Conservation (phyloP, 2,797 vertebrate genomes). For the Rhynchotus rufescens region DNA sequence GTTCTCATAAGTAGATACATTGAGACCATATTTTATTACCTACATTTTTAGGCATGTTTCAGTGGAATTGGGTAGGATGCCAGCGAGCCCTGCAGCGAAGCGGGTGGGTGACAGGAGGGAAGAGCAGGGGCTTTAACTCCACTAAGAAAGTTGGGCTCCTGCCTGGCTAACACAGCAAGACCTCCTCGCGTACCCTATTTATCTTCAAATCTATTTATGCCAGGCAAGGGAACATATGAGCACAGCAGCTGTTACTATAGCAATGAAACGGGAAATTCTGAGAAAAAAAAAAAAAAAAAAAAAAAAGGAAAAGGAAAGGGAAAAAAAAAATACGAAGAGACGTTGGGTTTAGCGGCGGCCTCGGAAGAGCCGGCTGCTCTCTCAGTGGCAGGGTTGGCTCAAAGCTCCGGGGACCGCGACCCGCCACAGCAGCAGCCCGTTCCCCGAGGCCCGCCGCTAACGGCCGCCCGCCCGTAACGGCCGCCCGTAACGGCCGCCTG, state of each 20-base stretch:
- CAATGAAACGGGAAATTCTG: constrained; percentile 74
- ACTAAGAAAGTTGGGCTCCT: constrained; percentile 52
- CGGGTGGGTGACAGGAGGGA: not conserved
- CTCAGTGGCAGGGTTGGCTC: no score
- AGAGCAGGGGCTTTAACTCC: not conserved
- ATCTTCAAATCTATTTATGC: constrained; percentile 75
- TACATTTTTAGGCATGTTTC: not conserved
- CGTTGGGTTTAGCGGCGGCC: no score
- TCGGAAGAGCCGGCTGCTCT: no score
- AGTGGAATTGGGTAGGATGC: not conserved
- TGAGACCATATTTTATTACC: not conserved
- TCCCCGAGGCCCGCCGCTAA: no score
- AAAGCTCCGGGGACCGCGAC: no score
- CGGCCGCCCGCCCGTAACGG: no score
- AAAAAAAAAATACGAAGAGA: no score
- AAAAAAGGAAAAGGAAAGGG: no score
- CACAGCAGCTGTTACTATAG: constrained; percentile 78
- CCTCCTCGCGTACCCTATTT: constrained; percentile 60
- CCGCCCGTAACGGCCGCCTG: no score
- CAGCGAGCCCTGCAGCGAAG: not conserved
- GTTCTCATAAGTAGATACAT: not conserved
- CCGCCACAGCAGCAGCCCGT: not conserved
- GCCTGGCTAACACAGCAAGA: constrained; percentile 32
- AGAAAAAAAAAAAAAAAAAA: not conserved
- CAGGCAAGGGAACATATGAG: constrained; percentile 73